Conservation (phyloP, 2,888 invertebrate genomes). For the Tridacna gigas region DNA sequence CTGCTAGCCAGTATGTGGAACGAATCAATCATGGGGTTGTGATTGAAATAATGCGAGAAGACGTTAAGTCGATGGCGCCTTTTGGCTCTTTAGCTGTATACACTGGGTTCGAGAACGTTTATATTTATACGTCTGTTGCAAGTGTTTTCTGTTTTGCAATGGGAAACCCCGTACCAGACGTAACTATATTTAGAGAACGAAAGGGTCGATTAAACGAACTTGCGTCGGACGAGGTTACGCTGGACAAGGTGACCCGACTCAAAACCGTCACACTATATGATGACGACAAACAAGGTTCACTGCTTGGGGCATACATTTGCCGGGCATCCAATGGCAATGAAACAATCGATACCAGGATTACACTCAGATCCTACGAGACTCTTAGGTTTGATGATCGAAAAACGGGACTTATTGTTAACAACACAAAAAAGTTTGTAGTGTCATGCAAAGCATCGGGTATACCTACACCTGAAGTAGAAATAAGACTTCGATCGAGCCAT, state of each 20-base stretch:
- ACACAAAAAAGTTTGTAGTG: not conserved
- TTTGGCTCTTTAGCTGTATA: not conserved
- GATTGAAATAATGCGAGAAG: not conserved
- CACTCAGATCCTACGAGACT: not conserved
- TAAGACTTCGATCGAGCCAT: not conserved
- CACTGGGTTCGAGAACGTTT: not conserved
- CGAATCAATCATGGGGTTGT: not conserved
- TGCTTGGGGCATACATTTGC: not conserved
- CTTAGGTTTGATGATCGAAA: constrained; percentile 16
- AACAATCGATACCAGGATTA: not conserved
- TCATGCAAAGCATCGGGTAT: constrained; percentile 16
- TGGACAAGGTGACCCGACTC: not conserved
- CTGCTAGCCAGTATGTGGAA: not conserved
- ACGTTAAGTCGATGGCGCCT: not conserved
- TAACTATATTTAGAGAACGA: constrained; percentile 2
- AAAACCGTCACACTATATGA: not conserved
- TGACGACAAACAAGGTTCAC: not conserved
- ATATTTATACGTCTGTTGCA: not conserved
- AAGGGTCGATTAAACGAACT: not conserved
- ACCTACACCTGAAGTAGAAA: constrained; percentile 7
- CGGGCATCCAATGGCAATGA: constrained; percentile 1
- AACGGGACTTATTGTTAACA: not conserved
- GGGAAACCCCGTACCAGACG: constrained; percentile 7
- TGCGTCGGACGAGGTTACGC: not conserved
- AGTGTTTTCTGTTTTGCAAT: constrained; percentile 11